Evolutionary conservation across 2,113 vertebrate species (phyloP), one percentile per base, ranked within the genome.

Genomic region (Esox niger): DNA sequence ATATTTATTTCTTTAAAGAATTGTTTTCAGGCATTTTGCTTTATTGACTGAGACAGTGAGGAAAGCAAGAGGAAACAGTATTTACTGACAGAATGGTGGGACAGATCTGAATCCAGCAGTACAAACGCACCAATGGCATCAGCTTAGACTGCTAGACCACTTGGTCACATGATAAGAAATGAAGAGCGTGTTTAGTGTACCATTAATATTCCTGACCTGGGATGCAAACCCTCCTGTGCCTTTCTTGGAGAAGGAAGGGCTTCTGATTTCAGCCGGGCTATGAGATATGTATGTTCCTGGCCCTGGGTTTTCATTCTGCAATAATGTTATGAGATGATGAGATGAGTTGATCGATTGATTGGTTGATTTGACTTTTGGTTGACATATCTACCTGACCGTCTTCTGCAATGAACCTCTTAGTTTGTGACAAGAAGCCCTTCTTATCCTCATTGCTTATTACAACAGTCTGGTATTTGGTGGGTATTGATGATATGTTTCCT

Each of bases 191-290:
- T 21, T 2, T 21, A 21, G n/a, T 2, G 47, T 61, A 32, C 2
- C 20, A n/a, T 33, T 32, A 15, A 23, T 6, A 2, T 35, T 0
- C 11, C 73, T 76, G 78, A 95, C 92, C 91, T 82, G 79, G 0
- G 89, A 91, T 2, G 91, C 79, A 17, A 95, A 94, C 21, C 89
- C 77, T 1, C 89, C 82, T 0, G 91, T 94, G 70, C 94, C 93
- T 84, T 90, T 93, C 66, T 76, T 88, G 26, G 94, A 94, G 78
- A 91, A 80, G 0, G 92, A 95, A 20, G 87, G 90, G 31, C 83
- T 92, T 60, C 68, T 69, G 59, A 69, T 77, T 23, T 92, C 91
- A n/a, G 86, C 62, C 15, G 79, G 69, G 4, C 52, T 74, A 38
- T 87, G 66, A 33, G 15, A 66, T 58, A 84, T 65, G 32, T 91